These are phyloP conservation scores for Drymodes brunneopygia DNA, from an alignment of 2,113 vertebrate species.

Conservation along the genomic window DNA sequence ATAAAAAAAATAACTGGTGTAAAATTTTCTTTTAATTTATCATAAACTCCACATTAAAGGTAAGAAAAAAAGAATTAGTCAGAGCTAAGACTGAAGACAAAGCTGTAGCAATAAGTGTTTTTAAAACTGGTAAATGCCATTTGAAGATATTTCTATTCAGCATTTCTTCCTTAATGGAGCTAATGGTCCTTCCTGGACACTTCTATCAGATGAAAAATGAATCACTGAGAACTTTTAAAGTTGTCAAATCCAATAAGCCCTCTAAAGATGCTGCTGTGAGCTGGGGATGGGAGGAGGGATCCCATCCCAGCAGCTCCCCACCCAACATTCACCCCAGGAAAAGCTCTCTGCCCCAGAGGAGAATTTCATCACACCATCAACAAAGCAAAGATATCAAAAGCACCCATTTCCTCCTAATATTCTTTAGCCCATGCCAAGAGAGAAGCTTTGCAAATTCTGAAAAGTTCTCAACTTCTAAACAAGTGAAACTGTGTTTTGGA, in stretches of 20 bases:
- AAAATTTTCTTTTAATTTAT: background rate
- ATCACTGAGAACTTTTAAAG: background rate
- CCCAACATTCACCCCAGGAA: background rate
- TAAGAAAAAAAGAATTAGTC: background rate
- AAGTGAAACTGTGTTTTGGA: background rate
- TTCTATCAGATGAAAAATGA: background rate
- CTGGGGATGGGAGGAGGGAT: background rate
- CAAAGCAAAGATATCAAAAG: background rate
- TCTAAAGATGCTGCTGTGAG: background rate
- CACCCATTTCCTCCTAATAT: background rate
- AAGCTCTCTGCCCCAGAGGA: background rate
- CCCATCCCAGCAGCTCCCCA: background rate
- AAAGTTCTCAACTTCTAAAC: background rate
- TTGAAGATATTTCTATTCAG: constrained; percentile 30
- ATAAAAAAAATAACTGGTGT: background rate
- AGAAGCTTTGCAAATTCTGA: background rate
- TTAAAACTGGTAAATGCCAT: constrained; percentile 16
- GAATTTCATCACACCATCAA: background rate
- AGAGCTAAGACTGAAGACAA: constrained; percentile 40
- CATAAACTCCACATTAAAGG: background rate
- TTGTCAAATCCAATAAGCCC: background rate
- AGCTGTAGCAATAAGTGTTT: constrained; percentile 56
- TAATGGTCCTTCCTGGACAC: background rate
- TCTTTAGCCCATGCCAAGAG: background rate
- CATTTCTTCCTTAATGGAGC: constrained; percentile 28